Base-by-base conservation (phyloP, 2,888 invertebrate species). In the Altica lythri region DNA sequence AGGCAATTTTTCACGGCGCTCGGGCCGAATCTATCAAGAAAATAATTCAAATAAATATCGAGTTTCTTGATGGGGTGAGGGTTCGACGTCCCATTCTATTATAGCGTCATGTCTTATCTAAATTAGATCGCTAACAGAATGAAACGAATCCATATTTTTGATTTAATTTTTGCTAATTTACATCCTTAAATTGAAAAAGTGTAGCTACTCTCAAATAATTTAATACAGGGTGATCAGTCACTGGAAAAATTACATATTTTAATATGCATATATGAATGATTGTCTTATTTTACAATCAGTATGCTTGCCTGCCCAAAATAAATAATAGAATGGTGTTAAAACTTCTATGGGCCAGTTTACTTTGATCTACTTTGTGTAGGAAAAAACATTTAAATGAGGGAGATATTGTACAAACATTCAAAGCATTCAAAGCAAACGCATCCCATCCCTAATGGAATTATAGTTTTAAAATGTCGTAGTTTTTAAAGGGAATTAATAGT, bases 101-200 rank as follows among this genome's bases (percentile, higher is more conserved):
- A 71, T 66, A 52, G 65, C 66, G 63, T 44, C 64, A 63, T 68
- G 67, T 66, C 72, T 74, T 74, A 75, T 75, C 75, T 75, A 74
- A 75, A 75, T 75, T 73, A 75, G 75, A 75, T 75, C 75, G 68
- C 66, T 64, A 61, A 63, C 68, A 63, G 70, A 73, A 71, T 73
- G 74, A 75, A 75, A 74, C 72, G 74, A 74, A 74, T 74, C 75
- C 75, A 75, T 75, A 74, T 74, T 75, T 75, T 74, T 74, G 72
- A 74, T 75, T 75, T 74, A 74, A 75, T 75, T 75, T 72, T 69
- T 72, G 69, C 74, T 75, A 75, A 75, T 75, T 74, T 75, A 75
- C 74, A 75, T 74, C 72, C 72, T 68, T 67, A 74, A 74, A 74
- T 74, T 73, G 73, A 74, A 74, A 72, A 73, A 38, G 43, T 57